Conservation (phyloP, 2,888 invertebrate genomes). For the Pristionchus mayeri region DNA sequence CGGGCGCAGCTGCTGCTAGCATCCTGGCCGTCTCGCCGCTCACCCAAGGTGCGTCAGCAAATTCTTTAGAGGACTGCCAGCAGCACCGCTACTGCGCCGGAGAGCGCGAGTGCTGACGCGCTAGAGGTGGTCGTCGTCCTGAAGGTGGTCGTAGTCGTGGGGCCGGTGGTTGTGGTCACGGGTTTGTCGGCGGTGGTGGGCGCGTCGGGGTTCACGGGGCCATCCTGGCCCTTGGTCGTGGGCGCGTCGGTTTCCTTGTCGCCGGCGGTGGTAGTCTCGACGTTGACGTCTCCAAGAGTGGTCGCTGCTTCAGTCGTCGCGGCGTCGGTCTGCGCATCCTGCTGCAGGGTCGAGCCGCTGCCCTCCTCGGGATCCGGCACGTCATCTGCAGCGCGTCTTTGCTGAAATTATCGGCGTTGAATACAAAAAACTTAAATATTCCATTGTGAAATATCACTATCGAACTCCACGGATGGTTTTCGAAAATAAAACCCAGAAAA, state of each 20-base stretch:
- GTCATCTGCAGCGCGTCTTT: too few species aligned
- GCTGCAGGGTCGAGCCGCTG: too few species aligned
- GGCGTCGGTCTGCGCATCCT: too few species aligned
- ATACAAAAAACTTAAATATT: too few species aligned
- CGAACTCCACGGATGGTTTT: too few species aligned
- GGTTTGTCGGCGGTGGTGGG: background rate
- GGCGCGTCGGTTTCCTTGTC: background rate
- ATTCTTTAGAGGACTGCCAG: too few species aligned
- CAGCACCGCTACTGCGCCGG: background rate
- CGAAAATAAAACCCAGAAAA: background rate
- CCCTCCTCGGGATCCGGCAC: too few species aligned
- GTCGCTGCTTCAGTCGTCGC: too few species aligned
- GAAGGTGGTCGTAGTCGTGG: background rate
- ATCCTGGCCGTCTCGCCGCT: conserved; percentile 23
- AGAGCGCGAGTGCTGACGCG: background rate
- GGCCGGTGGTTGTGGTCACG: background rate
- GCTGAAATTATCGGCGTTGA: too few species aligned
- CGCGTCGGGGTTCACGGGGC: background rate
- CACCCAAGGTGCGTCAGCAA: background rate
- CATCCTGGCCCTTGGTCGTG: background rate
- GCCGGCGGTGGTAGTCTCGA: background rate
- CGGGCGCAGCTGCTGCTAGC: conserved; percentile 27
- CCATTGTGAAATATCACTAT: too few species aligned
- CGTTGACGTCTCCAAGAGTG: too few species aligned
- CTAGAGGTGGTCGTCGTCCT: background rate